Conservation (phyloP, 2,797 vertebrate species). For the Tamandua tetradactyla region DNA sequence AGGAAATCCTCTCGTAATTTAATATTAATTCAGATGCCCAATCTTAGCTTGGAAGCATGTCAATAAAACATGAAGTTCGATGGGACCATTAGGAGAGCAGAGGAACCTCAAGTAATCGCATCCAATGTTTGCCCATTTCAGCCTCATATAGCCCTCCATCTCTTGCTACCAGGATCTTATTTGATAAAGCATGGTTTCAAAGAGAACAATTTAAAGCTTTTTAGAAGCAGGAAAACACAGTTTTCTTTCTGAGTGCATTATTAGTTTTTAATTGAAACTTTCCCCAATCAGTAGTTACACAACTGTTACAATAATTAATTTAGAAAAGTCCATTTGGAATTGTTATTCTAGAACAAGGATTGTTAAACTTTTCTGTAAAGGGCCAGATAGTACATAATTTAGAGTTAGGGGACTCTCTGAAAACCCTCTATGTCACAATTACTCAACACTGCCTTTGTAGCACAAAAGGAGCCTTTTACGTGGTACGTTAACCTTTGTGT, state of each 20-base stretch:
- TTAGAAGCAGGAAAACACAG: slow-evolving; percentile 12
- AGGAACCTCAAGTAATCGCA: background rate
- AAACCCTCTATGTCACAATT: background rate
- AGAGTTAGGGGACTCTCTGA: background rate
- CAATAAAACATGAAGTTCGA: background rate
- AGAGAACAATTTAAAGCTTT: slow-evolving; percentile 35
- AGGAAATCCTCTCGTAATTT: background rate
- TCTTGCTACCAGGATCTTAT: slow-evolving; percentile 21
- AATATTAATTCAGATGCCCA: background rate
- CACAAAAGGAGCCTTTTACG: background rate
- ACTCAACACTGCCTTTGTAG: background rate
- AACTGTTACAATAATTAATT: slow-evolving; percentile 13
- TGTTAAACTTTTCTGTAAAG: background rate
- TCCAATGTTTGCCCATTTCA: slow-evolving; percentile 39
- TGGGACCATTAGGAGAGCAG: background rate
- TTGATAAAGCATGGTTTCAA: slow-evolving; percentile 38
- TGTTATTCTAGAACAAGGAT: background rate
- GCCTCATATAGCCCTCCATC: background rate
- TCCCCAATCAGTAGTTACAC: background rate
- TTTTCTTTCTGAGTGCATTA: slow-evolving; percentile 30
- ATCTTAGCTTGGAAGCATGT: background rate
- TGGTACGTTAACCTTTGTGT: background rate
- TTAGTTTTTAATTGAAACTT: background rate
- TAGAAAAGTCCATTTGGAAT: slow-evolving; percentile 29
- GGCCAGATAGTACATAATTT: background rate